Base-by-base conservation (phyloP, 2,113 vertebrate species). In the Columbina picui region DNA sequence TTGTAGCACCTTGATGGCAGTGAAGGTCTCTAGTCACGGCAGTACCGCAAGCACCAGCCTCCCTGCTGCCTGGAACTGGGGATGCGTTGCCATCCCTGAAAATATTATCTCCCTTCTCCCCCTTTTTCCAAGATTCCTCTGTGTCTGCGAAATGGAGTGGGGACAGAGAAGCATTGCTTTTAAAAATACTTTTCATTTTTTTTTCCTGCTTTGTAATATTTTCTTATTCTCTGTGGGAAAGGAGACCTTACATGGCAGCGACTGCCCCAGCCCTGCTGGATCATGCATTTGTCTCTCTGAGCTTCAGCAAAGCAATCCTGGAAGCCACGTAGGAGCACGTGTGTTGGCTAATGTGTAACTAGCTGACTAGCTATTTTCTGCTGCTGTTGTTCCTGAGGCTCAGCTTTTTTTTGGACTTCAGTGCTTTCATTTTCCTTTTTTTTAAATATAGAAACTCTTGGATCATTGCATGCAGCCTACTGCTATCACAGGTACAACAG, bases 291-390 rank as follows among this genome's bases (percentile, higher is more conserved):
- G 60, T 74, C 45, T n/a, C 29, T 0, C 2, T 15, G n/a, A 92
- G 47, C 82, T 81, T 59, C 85, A 63, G 76, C 68, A 34, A 1
- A 6, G n/a, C 65, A 32, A 45, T 27, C 53, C 39, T 0, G 0
- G 60, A 43, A 78, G 65, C 25, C 78, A 61, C 3, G 1, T 6
- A 29, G 41, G 60, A 75, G 64, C 80, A 47, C 1, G 6, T 59
- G 47, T 41, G 59, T 29, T 93, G 68, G 94, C 76, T 97, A 94
- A 95, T 92, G 76, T 88, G 55, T 95, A 94, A 93, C 92, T 22
- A n/a, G 15, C 32, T 74, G 14, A 92, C 92, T 22, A 36, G 15
- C 27, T 74, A 13, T 53, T 41, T 80, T 81, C 76, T 70, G 59
- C 45, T 89, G 38, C 20, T 93, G 49, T 11, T 76, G 70, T 60